A percentile compares a stretch with the other conserved stretches of the same genome.
These are phyloP conservation scores for Sebastes trivittatus DNA, from an alignment of 2,797 vertebrate genomes.

Conservation along the genomic window DNA sequence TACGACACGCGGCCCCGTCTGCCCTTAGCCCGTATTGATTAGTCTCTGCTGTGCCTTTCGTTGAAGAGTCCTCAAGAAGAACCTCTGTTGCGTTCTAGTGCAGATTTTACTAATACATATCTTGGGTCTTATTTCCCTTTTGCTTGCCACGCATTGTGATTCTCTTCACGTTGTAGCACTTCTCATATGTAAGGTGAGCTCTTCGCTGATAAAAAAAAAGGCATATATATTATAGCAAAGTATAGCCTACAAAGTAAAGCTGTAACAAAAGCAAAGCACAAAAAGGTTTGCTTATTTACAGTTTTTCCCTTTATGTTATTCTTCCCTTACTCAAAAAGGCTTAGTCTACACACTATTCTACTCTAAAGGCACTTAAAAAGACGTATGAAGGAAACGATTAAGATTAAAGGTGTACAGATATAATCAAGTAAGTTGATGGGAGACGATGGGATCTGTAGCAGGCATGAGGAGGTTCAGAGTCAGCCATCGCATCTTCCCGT, in stretches of 20 bases:
- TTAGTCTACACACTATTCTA: slow-evolving; percentile 67
- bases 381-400: slow-evolving; percentile 69
- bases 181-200: slow-evolving; percentile 27
- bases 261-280: slow-evolving; percentile 47
- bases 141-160: background rate
- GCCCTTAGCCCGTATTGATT: slow-evolving; percentile 28
- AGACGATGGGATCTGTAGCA: slow-evolving; percentile 49
- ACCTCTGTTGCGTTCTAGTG: slow-evolving; percentile 22
- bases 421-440: slow-evolving; percentile 70
- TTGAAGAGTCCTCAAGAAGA: slow-evolving; percentile 5
- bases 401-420: slow-evolving; percentile 77
- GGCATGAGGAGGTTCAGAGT: slow-evolving; percentile 47
- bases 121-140: slow-evolving; percentile 13
- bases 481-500: slow-evolving; percentile 29
- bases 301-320: slow-evolving; percentile 55
- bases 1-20: background rate
- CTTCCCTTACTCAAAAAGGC: slow-evolving; percentile 59
- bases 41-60: slow-evolving; percentile 30
- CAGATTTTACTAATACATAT: slow-evolving; percentile 35
- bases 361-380: slow-evolving; percentile 93
- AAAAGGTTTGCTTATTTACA: slow-evolving; percentile 39
- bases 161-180: slow-evolving; percentile 54
- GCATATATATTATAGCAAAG: slow-evolving; percentile 60
- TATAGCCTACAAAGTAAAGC: slow-evolving; percentile 58
- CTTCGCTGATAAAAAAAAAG: slow-evolving; percentile 34